Base-by-base conservation (phyloP, 2,888 invertebrate species). In the Scaptomyza polygonia region DNA sequence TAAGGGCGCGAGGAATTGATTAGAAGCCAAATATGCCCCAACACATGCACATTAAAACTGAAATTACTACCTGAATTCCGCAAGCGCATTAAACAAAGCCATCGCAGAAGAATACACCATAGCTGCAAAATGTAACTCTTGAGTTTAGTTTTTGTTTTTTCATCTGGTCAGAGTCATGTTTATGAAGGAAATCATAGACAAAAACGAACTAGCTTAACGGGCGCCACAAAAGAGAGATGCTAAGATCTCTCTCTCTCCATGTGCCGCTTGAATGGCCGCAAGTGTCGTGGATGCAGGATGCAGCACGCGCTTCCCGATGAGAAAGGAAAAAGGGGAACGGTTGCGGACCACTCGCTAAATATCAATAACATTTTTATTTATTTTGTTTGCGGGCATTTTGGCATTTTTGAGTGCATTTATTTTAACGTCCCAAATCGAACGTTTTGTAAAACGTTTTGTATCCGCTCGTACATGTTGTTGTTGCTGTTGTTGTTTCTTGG, bases 61-160 rank as follows among this genome's bases (percentile, higher is more conserved):
- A 87, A 83, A 88, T 85, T 85, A 85, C 84, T 85, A 85, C 88
- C 84, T 85, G 86, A 86, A 72, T 88, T 85, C 88, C 84, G 84
- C 84, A 85, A 63, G 56, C 18, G 56, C 71, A 74, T 68, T 43
- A 71, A 76, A 82, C 79, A 82, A 81, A 63, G 70, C 61, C 44
- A 52, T 44, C 51, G 62, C 64, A 56, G n/a, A 32, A 48, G 14
- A 8, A 9, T 18, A 43, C 43, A 30, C 32, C 25, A 16, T 36
- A 32, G 48, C 27, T n/a, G 34, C 64, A 44, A 49, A 66, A 55
- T 66, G 67, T 55, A 55, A 27, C 47, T n/a, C 29, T 29, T 3
- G 34, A 40, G 66, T 54, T 53, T 30, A 11, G 11, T 14, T 14
- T 7, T 34, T 34, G n/a, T 0, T 6, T 36, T 14, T 36, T 14